phyloP scores from a whole-genome alignment of 1,140 invertebrate species.

The Melipona quadrifasciata region DNA sequence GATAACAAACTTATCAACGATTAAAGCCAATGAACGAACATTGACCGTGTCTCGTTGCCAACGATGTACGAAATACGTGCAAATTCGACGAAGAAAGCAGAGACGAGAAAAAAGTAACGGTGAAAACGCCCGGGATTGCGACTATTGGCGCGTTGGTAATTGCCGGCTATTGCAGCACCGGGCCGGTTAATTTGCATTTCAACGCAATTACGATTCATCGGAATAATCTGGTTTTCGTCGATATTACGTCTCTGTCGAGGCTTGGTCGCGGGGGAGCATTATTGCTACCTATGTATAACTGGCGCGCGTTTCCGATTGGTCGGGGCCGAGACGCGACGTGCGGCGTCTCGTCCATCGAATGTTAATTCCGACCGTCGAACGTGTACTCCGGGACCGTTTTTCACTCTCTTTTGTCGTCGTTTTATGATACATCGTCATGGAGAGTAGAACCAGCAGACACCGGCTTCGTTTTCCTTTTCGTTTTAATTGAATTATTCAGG shows the following conservation, averaged over 20 bases:
- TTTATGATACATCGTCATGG: background rate
- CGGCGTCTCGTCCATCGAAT: background rate
- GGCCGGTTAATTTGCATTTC: constrained; percentile 49
- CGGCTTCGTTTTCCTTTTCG: background rate
- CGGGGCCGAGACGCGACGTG: too few relatives aligned
- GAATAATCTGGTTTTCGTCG: constrained; percentile 50
- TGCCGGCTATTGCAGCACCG: background rate
- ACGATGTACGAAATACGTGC: background rate
- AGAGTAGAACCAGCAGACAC: background rate
- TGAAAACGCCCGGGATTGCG: background rate
- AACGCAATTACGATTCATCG: constrained; percentile 47
- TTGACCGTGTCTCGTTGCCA: constrained; percentile 28
- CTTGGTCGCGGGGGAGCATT: background rate
- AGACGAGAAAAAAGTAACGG: background rate
- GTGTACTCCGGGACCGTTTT: background rate
- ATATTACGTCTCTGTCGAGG: background rate
- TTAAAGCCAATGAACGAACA: background rate
- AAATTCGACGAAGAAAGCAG: too few relatives aligned
- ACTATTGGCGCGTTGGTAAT: constrained; percentile 25
- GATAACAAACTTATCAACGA: too few relatives aligned
- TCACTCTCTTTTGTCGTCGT: background rate
- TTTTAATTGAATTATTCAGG: constrained; percentile 26
- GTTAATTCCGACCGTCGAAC: background rate
- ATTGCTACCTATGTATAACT: constrained; percentile 10
- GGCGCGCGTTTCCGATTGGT: constrained; percentile 12